phyloP scores from a whole-genome alignment of 2,888 invertebrate genomes.

The Heliothis peltigera region DNA sequence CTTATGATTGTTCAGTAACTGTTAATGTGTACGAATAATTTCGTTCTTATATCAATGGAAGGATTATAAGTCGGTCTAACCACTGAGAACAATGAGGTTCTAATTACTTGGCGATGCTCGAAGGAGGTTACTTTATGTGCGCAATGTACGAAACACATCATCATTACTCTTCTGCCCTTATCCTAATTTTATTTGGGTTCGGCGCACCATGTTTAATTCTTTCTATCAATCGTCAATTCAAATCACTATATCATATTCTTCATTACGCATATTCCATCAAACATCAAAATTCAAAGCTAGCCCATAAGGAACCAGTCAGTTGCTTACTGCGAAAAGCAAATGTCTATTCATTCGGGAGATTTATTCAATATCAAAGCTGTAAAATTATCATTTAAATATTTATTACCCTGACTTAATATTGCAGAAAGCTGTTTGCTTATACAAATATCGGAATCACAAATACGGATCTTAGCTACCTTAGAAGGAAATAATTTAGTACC shows the following conservation, averaged over 20 bases:
- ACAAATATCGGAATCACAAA: neutral
- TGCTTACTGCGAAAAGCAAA: neutral
- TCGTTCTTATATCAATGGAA: neutral
- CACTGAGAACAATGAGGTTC: neutral
- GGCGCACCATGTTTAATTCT: too few species aligned
- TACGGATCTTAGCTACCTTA: slow-evolving; percentile 6
- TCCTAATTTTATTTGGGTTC: too few species aligned
- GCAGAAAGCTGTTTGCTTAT: slow-evolving; percentile 29
- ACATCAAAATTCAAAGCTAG: neutral
- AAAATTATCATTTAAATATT: slow-evolving; percentile 38
- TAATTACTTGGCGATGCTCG: neutral
- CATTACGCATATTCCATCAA: too few species aligned
- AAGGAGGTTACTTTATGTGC: neutral
- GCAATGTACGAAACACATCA: neutral
- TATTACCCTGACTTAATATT: slow-evolving; percentile 30
- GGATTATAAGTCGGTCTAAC: neutral
- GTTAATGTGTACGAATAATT: slow-evolving; percentile 9
- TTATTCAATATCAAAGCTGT: neutral
- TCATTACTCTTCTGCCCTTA: too few species aligned
- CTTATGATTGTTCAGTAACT: slow-evolving; percentile 14
- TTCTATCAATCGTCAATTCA: too few species aligned
- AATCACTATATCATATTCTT: too few species aligned
- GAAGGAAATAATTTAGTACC: neutral
- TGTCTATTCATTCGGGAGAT: neutral
- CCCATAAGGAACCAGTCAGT: neutral